Base-by-base conservation (phyloP, 2,113 vertebrate genomes). In the Entomyzon cyanotis region DNA sequence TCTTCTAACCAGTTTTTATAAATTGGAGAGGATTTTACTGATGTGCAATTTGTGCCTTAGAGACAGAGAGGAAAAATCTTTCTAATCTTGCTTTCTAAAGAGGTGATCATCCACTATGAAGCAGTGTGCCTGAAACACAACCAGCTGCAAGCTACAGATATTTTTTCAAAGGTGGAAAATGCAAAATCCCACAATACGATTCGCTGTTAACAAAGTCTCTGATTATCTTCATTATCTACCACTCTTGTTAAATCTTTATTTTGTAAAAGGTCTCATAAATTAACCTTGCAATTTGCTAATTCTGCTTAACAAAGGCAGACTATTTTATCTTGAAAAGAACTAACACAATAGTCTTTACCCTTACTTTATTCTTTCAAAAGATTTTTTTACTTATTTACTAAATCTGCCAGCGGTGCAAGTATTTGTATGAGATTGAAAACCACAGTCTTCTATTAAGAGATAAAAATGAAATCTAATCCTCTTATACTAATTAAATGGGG, bases 31-130 rank as follows among this genome's bases (percentile, higher is more conserved):
- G 35, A 67, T 93, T 95, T 91, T 87, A 84, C 80, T 83, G 81
- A 84, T 86, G 49, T 82, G 77, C 50, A 67, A 69, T 84, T 60
- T 90, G 76, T 75, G 68, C 67, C 65, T 93, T 90, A 83, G 86
- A 94, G 65, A 89, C 55, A 81, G 35, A 74, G 42, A 65, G 58
- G 28, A 55, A 84, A 69, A 84, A 70, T 81, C 71, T 83, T 87
- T 80, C 90, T 76, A 79, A 90, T 87, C 89, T 90, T 79, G 74
- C 65, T 94, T 94, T 93, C 84, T 27, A 86, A 65, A 69, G 62
- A 87, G 28, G 67, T 78, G 67, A 83, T 95, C 46, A 69, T 88
- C 58, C 28, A 27, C 37, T 35, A 15, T 4, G 6, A 41, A 90
- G 24, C 15, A 6, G 23, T 24, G 19, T 79, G 93, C 55, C 71